Percentiles rank a stretch among this genome's conserved stretches.
These are phyloP conservation scores for Heloderma charlesbogerti DNA, from an alignment of 2,113 vertebrate genomes.

Conservation along the genomic window DNA sequence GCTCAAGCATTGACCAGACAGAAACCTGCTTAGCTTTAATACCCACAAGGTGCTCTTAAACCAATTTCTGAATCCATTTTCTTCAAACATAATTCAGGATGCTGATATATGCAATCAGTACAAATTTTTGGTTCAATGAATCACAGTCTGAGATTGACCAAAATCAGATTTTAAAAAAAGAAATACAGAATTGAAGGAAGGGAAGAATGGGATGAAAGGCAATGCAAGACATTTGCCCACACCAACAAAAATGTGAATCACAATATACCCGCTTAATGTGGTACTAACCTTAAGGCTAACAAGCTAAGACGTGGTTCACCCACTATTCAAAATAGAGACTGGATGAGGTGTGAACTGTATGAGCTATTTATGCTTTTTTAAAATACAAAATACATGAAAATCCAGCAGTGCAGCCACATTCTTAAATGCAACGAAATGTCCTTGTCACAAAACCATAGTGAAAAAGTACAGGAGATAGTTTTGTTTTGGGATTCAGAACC, in stretches of 20 bases:
- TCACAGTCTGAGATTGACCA: not conserved
- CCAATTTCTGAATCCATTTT: not conserved
- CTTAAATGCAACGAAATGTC: not conserved
- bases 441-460: not conserved
- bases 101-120: not conserved
- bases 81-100: not conserved
- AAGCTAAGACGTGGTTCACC: not conserved
- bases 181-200: not conserved
- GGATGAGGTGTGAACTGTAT: not conserved
- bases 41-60: too few relatives aligned
- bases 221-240: not conserved
- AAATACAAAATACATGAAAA: not conserved
- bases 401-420: not conserved
- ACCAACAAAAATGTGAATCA: not conserved
- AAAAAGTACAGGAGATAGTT: not conserved
- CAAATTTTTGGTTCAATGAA: not conserved
- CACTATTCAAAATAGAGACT: not conserved
- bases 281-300: not conserved
- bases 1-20: too few relatives aligned
- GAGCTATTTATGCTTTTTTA: too few relatives aligned
- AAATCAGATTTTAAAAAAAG: not conserved
- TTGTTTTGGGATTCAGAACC: not conserved
- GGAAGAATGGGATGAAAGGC: not conserved
- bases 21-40: not conserved
- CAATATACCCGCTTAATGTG: not conserved